Evolutionary conservation across 2,888 invertebrate genomes (phyloP).

Genomic region (Nebria salina): DNA sequence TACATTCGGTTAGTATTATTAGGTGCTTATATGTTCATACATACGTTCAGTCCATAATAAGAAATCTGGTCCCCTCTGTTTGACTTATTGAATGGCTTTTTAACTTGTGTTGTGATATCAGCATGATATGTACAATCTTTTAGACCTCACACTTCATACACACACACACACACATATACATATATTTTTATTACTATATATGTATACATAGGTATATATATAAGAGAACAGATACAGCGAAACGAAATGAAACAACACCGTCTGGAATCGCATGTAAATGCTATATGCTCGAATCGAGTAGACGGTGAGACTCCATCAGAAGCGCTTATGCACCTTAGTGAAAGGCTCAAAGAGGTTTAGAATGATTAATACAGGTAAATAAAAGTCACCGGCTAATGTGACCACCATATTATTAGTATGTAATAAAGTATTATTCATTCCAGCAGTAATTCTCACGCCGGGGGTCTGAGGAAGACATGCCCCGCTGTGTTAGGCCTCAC

Average conservation of each 20-base stretch:
- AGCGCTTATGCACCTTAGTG: slow-evolving; percentile 49
- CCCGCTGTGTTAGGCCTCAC: slow-evolving; percentile 63
- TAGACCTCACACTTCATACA: slow-evolving; percentile 49
- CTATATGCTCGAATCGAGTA: slow-evolving; percentile 4
- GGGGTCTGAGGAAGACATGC: slow-evolving; percentile 57
- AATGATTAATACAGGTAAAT: slow-evolving; percentile 56
- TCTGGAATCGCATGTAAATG: neutral
- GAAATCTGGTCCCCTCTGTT: slow-evolving; percentile 8
- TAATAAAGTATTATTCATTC: slow-evolving; percentile 65
- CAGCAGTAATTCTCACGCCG: slow-evolving; percentile 64
- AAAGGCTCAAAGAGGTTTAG: slow-evolving; percentile 52
- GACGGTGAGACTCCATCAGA: neutral
- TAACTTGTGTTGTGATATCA: slow-evolving; percentile 38
- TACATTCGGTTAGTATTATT: too few species aligned
- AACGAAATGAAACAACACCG: neutral
- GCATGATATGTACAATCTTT: slow-evolving; percentile 47
- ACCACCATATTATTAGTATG: slow-evolving; percentile 62
- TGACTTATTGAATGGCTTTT: slow-evolving; percentile 47
- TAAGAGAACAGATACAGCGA: neutral
- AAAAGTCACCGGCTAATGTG: slow-evolving; percentile 61
- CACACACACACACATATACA: neutral
- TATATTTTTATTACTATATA: neutral
- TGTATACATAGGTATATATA: neutral
- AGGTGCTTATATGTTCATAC: too few species aligned
- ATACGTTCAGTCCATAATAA: neutral